Percentiles rank a stretch among this genome's conserved stretches.
phyloP scores from a whole-genome alignment of 2,888 invertebrate species.

The Phania funesta region DNA sequence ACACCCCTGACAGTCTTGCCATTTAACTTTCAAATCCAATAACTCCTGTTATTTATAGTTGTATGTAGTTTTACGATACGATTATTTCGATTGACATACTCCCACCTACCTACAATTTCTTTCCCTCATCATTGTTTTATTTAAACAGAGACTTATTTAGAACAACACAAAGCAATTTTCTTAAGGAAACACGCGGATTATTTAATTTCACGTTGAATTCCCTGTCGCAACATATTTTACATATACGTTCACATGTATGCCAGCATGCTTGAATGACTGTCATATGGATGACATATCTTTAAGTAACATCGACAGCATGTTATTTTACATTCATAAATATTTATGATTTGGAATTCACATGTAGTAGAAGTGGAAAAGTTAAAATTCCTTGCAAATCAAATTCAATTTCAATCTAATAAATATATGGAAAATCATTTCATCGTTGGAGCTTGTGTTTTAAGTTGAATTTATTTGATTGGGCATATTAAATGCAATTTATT shows the following conservation, averaged over 20 bases:
- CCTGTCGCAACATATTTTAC: not conserved
- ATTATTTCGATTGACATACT: not conserved
- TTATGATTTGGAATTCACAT: not conserved
- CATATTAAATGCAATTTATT: no score
- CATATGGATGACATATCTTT: not conserved
- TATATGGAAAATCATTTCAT: no score
- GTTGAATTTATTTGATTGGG: no score
- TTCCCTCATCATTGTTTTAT: not conserved
- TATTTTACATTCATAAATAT: not conserved
- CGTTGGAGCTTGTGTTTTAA: not conserved
- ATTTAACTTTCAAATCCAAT: not conserved
- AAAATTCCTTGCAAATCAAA: not conserved
- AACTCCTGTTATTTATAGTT: not conserved
- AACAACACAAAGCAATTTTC: not conserved
- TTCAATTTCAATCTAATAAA: not conserved
- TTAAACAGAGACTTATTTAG: not conserved
- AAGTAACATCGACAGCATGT: not conserved
- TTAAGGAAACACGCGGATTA: not conserved
- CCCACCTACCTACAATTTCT: no score
- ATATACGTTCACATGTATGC: not conserved
- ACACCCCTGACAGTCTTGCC: not conserved
- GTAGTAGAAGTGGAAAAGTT: not conserved
- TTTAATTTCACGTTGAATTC: not conserved
- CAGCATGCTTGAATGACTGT: not conserved
- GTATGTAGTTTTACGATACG: not conserved